Evolutionary conservation across 2,113 vertebrate genomes (phyloP), one percentile per base, ranked within the genome.

Genomic region (Oriolus oriolus): DNA sequence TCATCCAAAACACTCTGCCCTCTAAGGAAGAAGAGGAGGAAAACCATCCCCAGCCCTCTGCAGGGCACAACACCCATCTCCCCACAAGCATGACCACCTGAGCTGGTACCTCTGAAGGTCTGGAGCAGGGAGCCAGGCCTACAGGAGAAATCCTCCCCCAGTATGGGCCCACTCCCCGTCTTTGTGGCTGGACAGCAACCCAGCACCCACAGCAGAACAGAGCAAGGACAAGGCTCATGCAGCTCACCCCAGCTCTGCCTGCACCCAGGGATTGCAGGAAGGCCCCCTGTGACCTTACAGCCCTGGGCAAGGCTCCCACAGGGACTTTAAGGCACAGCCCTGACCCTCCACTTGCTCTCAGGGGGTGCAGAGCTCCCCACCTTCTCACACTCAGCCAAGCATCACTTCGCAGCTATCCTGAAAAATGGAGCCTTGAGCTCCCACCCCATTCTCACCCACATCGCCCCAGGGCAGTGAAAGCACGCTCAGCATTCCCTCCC

Each of bases 271-370:
- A 50, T 1, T 26, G 10, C 35, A 64, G 10, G 13, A 68, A 80
- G 20, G 7, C 14, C 20, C 26, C 39, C 24, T 12, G 4, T 3
- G 22, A 42, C n/a, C 47, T 44, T n/a, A 37, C 11, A 31, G 1
- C 13, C 50, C n/a, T 2, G 6, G 4, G 19, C 2, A 13, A 57
- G 5, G 41, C 30, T 65, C 7, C 45, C 57, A 13, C 19, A 45
- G 8, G 22, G n/a, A 21, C 20, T 42, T 24, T 11, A 64, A 28
- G 11, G 24, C 39, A 47, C 19, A 39, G 24, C 42, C 21, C 37
- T 28, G 28, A 41, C 45, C 19, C 8, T 61, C n/a, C n/a, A 27
- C 1, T 0, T 7, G 7, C 42, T 35, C 1, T 19, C 28, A 2
- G 5, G 2, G 4, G 0, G 2, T 16, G 3, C 47, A 82, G 30